Conservation (phyloP, 2,888 invertebrate genomes). For the Melolontha melolontha region DNA sequence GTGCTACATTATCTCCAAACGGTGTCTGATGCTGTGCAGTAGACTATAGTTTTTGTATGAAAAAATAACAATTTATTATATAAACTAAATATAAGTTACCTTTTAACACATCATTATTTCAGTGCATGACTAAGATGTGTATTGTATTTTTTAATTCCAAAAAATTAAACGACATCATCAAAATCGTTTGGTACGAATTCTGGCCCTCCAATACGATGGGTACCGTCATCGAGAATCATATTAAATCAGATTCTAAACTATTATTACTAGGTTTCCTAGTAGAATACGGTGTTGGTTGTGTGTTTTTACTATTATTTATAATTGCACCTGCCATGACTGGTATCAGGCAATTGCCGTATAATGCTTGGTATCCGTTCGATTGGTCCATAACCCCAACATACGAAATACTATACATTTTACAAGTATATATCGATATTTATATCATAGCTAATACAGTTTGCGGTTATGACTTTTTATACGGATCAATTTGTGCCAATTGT, state of each 20-base stretch:
- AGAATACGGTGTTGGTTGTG: slow-evolving; percentile 38
- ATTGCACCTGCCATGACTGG: slow-evolving; percentile 44
- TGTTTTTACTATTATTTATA: slow-evolving; percentile 45
- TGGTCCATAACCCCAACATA: slow-evolving; percentile 43
- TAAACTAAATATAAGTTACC: too few species aligned
- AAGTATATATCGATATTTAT: slow-evolving; percentile 45
- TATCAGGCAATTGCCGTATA: slow-evolving; percentile 44
- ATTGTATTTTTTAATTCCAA: slow-evolving; percentile 39
- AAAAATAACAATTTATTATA: too few species aligned
- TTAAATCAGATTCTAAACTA: slow-evolving; percentile 40
- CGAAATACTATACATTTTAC: slow-evolving; percentile 47
- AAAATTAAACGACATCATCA: slow-evolving; percentile 41
- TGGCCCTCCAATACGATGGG: slow-evolving; percentile 47
- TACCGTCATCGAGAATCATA: slow-evolving; percentile 25
- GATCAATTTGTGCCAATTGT: slow-evolving; percentile 46
- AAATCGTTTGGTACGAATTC: slow-evolving; percentile 42
- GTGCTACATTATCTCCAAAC: too few species aligned
- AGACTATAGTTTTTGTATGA: too few species aligned
- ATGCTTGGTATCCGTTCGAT: slow-evolving; percentile 47
- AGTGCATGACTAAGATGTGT: slow-evolving; percentile 46
- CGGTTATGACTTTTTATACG: slow-evolving; percentile 48
- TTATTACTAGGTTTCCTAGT: slow-evolving; percentile 38
- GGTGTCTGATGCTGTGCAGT: too few species aligned
- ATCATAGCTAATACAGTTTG: slow-evolving; percentile 44
- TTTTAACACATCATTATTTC: slow-evolving; percentile 24